phyloP scores from a whole-genome alignment of 1,140 invertebrate genomes.

The Calephelis virginiensis region DNA sequence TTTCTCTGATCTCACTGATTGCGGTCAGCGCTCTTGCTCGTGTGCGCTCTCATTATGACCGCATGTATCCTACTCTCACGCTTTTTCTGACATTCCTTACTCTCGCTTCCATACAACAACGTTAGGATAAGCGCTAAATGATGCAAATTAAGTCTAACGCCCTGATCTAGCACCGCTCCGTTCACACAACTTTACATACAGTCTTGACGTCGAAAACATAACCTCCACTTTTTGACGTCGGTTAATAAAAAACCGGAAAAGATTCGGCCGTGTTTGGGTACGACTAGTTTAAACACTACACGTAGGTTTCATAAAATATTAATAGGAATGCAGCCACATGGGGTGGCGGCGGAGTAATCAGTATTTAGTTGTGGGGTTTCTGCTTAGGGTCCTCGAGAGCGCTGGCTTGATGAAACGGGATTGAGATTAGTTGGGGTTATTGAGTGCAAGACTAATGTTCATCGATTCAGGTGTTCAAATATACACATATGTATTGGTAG shows the following conservation, averaged over 20 bases:
- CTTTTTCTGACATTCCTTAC: too few species aligned
- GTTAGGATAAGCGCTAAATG: too few species aligned
- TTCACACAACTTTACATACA: too few species aligned
- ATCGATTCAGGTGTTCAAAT: not conserved
- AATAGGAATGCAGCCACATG: conserved; percentile 37
- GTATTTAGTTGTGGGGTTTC: conserved; percentile 44
- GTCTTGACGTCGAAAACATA: too few species aligned
- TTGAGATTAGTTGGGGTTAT: conserved; percentile 36
- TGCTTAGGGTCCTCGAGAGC: conserved; percentile 31
- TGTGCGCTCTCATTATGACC: too few species aligned
- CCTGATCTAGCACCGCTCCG: too few species aligned
- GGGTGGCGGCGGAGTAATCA: conserved; percentile 33
- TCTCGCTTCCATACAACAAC: too few species aligned
- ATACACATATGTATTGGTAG: not conserved
- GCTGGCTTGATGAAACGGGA: conserved; percentile 35
- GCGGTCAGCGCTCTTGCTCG: too few species aligned
- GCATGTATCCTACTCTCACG: too few species aligned
- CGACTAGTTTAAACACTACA: conserved; percentile 34
- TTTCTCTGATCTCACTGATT: too few species aligned
- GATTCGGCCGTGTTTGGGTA: conserved; percentile 1
- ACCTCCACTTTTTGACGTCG: too few species aligned
- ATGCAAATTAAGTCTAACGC: too few species aligned
- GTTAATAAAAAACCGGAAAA: not conserved
- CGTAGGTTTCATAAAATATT: conserved; percentile 44
- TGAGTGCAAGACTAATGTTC: conserved; percentile 24